Base-by-base conservation (phyloP, 2,113 vertebrate genomes). In the Gnathonemus echidnorhynchus region DNA sequence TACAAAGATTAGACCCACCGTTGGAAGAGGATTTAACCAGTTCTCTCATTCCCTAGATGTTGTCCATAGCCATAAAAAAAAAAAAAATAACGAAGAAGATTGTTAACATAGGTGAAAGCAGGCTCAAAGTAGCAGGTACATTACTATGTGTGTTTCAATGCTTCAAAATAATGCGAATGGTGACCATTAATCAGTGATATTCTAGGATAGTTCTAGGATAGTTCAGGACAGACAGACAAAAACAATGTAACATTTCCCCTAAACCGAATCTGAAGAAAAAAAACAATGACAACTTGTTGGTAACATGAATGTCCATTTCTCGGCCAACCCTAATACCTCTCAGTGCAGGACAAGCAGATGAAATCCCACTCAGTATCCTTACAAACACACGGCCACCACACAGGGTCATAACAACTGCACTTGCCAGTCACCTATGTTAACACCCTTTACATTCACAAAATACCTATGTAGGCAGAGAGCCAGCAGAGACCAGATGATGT, bases 1-100 rank as follows among this genome's bases (percentile, higher is more conserved):
- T 7, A 48, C 21, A 89, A 89, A 89, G 91, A 95, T 94, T 94
- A 94, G 86, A 91, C 88, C 56, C 90, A 89, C 90, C 91, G 88
- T 49, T 91, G 89, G 86, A 89, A 3, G 0, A 93, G 91, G 94
- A 93, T 83, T 95, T 94, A 93, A 92, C 90, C 45, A 48, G 24
- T 31, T 9, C 46, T 86, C 5, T 86, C 84, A 86, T 49, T 50
- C 45, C 46, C n/a, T 48, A 2, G 45, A 48, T 48, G 45, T 5
- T n/a, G 84, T 27, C 84, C 84, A 77, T 77, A 35, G 35, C 31
- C 31, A 77, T 74, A 77, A 39, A 39, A 39, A 2, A 77, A 2
- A 77, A 39, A 74, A 85, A 74, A 85, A 39, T 35, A 27, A 45
- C 1, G 84, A 86, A 10, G 9, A 49, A 49, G 17, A 50, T 49